Evolutionary conservation across 2,797 vertebrate species (phyloP).

Genomic region (Capromys pilorides): DNA sequence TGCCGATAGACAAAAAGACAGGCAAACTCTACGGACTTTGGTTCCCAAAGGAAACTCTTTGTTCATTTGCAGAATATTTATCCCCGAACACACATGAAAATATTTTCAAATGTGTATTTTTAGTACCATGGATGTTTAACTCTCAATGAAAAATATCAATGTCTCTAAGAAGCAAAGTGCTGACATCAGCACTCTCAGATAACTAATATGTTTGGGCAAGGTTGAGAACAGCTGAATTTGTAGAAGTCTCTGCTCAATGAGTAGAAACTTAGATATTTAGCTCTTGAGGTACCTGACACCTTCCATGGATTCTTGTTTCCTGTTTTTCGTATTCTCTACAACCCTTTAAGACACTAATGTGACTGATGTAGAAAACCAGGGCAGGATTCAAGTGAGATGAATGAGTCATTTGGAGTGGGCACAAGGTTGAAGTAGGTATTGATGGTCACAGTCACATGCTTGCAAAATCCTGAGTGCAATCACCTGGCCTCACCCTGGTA

Average conservation of each 20-base stretch:
- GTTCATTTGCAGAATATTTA: background rate
- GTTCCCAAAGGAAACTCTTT: constrained; percentile 29
- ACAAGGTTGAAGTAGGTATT: background rate
- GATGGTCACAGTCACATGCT: background rate
- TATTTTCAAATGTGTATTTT: background rate
- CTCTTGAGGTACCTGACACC: background rate
- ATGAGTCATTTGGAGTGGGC: rapidly evolving
- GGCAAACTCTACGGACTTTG: background rate
- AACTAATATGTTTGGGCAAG: background rate
- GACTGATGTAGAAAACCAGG: background rate
- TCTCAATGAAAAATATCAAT: background rate
- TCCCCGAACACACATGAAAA: background rate
- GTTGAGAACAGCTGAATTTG: background rate
- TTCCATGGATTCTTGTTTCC: background rate
- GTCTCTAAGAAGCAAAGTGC: background rate
- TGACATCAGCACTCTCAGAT: background rate
- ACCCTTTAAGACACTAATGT: background rate
- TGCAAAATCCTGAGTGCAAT: background rate
- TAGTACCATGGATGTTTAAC: background rate
- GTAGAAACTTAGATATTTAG: background rate
- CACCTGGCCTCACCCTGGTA: background rate
- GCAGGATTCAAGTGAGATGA: background rate
- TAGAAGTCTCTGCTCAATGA: background rate
- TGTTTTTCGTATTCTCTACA: background rate
- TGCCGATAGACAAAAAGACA: background rate